Conservation (phyloP, 2,113 vertebrate species). For the Corythoichthys haematopterus region DNA sequence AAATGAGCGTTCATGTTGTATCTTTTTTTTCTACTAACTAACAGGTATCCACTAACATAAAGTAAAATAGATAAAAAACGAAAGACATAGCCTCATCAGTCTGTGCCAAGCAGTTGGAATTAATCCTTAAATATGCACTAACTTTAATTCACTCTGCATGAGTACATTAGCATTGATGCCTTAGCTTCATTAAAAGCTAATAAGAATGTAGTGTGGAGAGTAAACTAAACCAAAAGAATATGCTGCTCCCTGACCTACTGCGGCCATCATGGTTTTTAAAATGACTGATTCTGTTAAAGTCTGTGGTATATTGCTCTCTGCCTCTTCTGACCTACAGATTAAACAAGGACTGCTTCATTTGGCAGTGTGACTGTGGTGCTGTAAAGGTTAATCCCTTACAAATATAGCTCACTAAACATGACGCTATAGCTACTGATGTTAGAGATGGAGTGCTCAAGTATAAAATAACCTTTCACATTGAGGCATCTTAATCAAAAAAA, state of each 20-base stretch:
- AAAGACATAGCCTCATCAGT: neutral
- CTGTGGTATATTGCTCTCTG: slow-evolving; percentile 9
- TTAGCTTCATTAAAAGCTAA: slow-evolving; percentile 25
- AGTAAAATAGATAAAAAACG: neutral
- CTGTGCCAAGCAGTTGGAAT: neutral
- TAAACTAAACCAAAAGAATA: slow-evolving; percentile 34
- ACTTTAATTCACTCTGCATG: neutral
- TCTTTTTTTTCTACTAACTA: no score
- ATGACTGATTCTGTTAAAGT: slow-evolving; percentile 11
- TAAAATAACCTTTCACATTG: neutral
- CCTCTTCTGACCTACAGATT: slow-evolving; percentile 9
- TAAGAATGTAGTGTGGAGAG: slow-evolving; percentile 36
- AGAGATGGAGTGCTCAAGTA: neutral
- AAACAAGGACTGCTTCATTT: neutral
- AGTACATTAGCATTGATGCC: neutral
- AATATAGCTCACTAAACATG: neutral
- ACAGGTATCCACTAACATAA: no score
- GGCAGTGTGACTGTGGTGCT: neutral
- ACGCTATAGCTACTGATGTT: neutral
- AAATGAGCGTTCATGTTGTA: no score
- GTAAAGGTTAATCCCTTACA: slow-evolving; percentile 4
- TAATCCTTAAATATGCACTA: no score
- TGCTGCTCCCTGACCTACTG: slow-evolving; percentile 23
- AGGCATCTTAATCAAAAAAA: slow-evolving; percentile 8
- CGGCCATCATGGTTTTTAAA: slow-evolving; percentile 15